phyloP scores from a whole-genome alignment of 1,140 invertebrate species.

The Triops longicaudatus region DNA sequence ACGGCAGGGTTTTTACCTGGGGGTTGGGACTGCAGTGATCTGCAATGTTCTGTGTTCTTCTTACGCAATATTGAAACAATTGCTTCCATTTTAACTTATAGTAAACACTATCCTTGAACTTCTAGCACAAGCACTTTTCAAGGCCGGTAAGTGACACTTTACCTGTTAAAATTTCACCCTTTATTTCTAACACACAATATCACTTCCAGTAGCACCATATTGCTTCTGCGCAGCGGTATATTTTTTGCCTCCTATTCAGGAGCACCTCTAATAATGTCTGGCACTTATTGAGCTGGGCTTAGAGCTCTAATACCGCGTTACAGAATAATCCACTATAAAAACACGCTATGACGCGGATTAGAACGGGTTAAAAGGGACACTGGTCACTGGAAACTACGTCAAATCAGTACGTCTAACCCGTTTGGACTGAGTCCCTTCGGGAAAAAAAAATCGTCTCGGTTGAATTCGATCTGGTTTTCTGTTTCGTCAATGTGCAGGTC shows the following conservation, averaged over 20 bases:
- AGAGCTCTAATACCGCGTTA: background rate
- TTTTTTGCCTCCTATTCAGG: background rate
- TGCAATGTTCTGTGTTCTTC: background rate
- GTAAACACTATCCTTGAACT: background rate
- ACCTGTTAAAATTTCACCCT: no score
- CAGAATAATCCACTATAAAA: background rate
- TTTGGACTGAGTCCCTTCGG: background rate
- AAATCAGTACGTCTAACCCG: conserved; percentile 5
- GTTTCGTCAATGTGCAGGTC: background rate
- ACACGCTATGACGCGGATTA: background rate
- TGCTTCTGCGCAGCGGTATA: background rate
- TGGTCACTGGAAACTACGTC: background rate
- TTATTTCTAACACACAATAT: no score
- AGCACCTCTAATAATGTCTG: background rate
- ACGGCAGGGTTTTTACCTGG: background rate
- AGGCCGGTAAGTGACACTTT: background rate
- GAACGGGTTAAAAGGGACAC: background rate
- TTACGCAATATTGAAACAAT: background rate
- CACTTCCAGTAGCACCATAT: background rate
- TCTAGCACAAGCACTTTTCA: background rate
- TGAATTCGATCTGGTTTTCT: background rate
- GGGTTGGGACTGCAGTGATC: background rate
- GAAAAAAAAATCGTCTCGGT: conserved; percentile 14
- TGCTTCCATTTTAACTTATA: background rate
- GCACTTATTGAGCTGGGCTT: background rate